Conservation (phyloP, 2,888 invertebrate genomes). For the Sycophila texana region DNA sequence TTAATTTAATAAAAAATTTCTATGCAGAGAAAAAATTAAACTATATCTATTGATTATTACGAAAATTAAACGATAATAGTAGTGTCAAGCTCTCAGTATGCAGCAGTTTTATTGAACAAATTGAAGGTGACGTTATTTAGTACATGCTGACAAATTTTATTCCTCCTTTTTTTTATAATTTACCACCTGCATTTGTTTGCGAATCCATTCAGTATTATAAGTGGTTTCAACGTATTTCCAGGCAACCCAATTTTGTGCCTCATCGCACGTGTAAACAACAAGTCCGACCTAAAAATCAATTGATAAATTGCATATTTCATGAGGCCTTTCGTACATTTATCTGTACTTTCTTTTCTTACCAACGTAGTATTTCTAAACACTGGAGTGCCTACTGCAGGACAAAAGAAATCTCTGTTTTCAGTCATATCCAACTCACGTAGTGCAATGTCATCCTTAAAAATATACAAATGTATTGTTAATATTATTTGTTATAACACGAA, state of each 20-base stretch:
- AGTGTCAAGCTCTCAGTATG: no score
- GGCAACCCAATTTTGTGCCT: constrained; percentile 62
- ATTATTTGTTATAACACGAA: no score
- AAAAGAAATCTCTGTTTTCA: constrained; percentile 30
- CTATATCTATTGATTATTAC: no score
- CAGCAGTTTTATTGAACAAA: no score
- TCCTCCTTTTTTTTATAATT: not conserved
- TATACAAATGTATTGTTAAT: no score
- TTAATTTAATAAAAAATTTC: no score
- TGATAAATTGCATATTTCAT: constrained; percentile 29
- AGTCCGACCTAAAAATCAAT: constrained; percentile 59
- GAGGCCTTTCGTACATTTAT: constrained; percentile 58
- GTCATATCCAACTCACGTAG: no score
- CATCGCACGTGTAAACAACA: constrained; percentile 65
- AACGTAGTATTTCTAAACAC: constrained; percentile 58
- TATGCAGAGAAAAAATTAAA: no score
- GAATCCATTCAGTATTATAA: constrained; percentile 63
- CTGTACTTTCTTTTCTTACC: constrained; percentile 55
- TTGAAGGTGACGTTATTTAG: no score
- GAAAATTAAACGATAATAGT: no score
- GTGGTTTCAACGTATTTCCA: constrained; percentile 64
- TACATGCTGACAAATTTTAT: no score
- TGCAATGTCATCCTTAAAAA: no score
- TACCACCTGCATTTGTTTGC: constrained; percentile 10
- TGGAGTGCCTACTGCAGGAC: constrained; percentile 65